Evolutionary conservation across 2,797 vertebrate species (phyloP).

Genomic region (Merluccius polli): DNA sequence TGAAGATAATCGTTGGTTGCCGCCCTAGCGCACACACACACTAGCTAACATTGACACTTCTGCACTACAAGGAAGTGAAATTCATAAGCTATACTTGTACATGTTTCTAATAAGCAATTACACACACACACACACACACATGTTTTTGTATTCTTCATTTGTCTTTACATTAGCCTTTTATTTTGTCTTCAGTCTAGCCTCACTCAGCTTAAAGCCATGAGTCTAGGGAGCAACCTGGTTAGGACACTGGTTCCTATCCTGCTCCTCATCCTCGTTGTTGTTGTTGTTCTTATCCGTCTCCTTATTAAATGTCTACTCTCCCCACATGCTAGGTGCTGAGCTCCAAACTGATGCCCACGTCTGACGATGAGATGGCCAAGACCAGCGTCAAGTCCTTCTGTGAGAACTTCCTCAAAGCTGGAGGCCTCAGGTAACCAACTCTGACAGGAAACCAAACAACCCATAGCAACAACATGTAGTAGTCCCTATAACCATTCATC

Average conservation of each 20-base stretch:
- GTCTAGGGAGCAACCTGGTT: too few relatives aligned
- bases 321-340: conserved; percentile 82
- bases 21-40: background rate
- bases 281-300: background rate
- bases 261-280: background rate
- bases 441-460: background rate
- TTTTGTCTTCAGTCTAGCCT: too few relatives aligned
- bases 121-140: background rate
- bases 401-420: conserved; percentile 97
- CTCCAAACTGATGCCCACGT: conserved; percentile 98
- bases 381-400: conserved; percentile 98
- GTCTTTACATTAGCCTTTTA: background rate
- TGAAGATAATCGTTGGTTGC: too few relatives aligned
- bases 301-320: background rate
- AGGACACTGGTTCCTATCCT: too few relatives aligned
- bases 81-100: background rate
- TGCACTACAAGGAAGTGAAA: background rate
- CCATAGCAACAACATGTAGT: background rate
- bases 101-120: too few relatives aligned
- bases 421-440: conserved; percentile 86
- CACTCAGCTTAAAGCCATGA: too few relatives aligned
- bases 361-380: conserved; percentile 99
- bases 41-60: background rate
- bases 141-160: background rate
- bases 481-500: background rate